Base-by-base conservation (phyloP, 2,888 invertebrate genomes). In the Hipparchia semele region DNA sequence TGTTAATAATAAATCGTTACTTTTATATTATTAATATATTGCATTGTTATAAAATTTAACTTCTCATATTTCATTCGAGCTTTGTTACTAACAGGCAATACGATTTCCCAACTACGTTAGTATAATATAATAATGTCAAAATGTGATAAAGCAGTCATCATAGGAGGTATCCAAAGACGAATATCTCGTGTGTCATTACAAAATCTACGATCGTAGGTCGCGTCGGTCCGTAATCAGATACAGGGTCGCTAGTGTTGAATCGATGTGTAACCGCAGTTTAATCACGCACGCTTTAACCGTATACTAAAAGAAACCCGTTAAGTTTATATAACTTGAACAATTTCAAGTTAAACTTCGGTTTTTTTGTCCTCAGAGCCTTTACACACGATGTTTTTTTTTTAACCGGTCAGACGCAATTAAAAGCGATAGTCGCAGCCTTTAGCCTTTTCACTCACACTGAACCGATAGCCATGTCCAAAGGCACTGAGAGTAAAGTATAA, bases 1-100 rank as follows among this genome's bases (percentile, higher is more conserved):
- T 51, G 13, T 68, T 68, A 68, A 56, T 59, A 59, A 56, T 68
- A 74, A 69, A 71, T 73, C 70, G 68, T 74, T 66, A 64, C 33
- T 68, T 75, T 66, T 62, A 58, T 73, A 62, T 60, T 12, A 4
- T 72, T 67, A 66, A 73, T 73, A 74, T 71, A 74, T 72, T 74
- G 75, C 73, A 75, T 75, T 74, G 77, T 75, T 70, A 74, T 72
- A 76, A 70, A 76, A 76, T 72, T 73, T 71, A 60, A 71, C 73
- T 70, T 49, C 12, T 49, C 59, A 70, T 72, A 62, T 70, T 70
- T 72, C 67, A 72, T 60, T 71, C 61, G 69, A 62, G 67, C 45
- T 61, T 67, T 53, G 65, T 68, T 67, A 67, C 59, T 39, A 72
- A 62, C 71, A 13, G 58, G 56, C 67, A 53, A 68, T 39, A 54